Conservation (phyloP, 2,113 vertebrate genomes). For the Chauna torquata region DNA sequence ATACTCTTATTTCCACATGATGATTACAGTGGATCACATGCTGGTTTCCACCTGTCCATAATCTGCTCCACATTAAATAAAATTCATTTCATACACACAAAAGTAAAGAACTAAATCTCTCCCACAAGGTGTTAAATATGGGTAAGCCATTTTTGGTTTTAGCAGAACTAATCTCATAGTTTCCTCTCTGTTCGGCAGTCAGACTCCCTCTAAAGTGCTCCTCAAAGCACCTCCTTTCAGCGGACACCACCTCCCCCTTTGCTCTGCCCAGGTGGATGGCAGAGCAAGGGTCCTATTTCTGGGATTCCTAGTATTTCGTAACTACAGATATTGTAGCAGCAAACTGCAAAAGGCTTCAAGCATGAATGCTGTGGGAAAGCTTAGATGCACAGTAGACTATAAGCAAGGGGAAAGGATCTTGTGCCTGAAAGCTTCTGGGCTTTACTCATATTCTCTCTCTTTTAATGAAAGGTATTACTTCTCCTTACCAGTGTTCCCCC, state of each 20-base stretch:
- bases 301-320: background rate
- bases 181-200: background rate
- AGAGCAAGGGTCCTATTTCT: background rate
- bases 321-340: background rate
- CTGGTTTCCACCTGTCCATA: background rate
- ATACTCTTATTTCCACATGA: background rate
- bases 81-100: background rate
- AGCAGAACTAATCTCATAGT: background rate
- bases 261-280: background rate
- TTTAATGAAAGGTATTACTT: background rate
- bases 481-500: background rate
- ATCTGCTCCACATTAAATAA: background rate
- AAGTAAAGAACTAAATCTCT: background rate
- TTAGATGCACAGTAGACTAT: background rate
- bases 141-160: rapidly evolving
- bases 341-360: background rate
- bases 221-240: background rate
- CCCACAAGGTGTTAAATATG: background rate
- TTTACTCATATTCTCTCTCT: background rate
- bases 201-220: background rate
- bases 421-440: background rate
- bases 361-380: background rate
- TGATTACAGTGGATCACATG: background rate
- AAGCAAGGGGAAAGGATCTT: background rate
- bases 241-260: background rate